phyloP scores from a whole-genome alignment of 2,888 invertebrate genomes.

The Empis livida region DNA sequence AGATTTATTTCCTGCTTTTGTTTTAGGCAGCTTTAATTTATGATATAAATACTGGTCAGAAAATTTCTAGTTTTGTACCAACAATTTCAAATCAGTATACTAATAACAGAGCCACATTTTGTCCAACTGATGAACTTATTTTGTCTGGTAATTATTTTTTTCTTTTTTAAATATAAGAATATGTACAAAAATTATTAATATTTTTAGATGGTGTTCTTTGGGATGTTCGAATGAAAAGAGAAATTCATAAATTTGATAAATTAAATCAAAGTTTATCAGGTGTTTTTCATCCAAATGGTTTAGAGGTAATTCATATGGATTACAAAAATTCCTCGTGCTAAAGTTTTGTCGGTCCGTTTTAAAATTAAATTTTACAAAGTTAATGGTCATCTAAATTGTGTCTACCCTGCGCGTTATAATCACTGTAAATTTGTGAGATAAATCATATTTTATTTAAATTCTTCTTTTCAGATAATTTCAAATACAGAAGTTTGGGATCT shows the following conservation, averaged over 20 bases:
- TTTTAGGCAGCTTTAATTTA: slow-evolving; percentile 49
- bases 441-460: too few relatives aligned
- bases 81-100: slow-evolving; percentile 84
- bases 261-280: slow-evolving; percentile 90
- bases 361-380: too few relatives aligned
- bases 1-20: too few relatives aligned
- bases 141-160: slow-evolving; percentile 57
- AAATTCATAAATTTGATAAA: slow-evolving; percentile 96
- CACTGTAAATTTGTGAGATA: too few relatives aligned
- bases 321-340: too few relatives aligned
- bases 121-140: slow-evolving; percentile 86
- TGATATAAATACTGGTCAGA: slow-evolving; percentile 70
- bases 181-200: background rate
- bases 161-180: background rate
- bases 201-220: slow-evolving; percentile 79
- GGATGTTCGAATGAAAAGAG: slow-evolving; percentile 76
- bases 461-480: slow-evolving; percentile 60
- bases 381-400: too few relatives aligned
- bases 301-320: slow-evolving; percentile 77
- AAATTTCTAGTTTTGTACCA: slow-evolving; percentile 61
- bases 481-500: slow-evolving; percentile 99
- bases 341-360: too few relatives aligned
- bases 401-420: too few relatives aligned
- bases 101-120: slow-evolving; percentile 88
- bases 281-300: slow-evolving; percentile 89